Base-by-base conservation (phyloP, 1,140 invertebrate species). In the Diploscapter pachys region DNA sequence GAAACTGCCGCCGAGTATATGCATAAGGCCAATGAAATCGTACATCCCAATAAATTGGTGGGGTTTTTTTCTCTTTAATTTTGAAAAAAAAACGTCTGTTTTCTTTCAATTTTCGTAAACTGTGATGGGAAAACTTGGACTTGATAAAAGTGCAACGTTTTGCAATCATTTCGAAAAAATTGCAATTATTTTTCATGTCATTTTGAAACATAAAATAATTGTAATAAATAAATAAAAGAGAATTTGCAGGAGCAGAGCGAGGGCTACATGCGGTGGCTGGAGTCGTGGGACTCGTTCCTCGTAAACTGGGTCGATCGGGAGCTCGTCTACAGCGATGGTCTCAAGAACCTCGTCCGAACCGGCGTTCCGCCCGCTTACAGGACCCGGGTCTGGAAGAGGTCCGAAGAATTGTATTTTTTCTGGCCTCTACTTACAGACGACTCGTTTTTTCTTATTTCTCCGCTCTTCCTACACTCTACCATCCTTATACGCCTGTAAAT, bases 201-300 rank as follows among this genome's bases (percentile, higher is more conserved):
- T 31, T 31, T 31, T 31, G 31, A 31, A 31, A 31, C 1, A 31
- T 31, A 31, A 31, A 31, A 31, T 31, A 31, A 31, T 31, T 31
- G 31, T 31, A 31, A 31, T 31, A 31, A 31, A 31, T 31, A 31
- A 31, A 31, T 31, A 31, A 63, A 67, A 31, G 63, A 71, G 5
- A 6, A 49, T 76, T 57, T 80, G 72, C 76, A 78, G 77, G 79
- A 79, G 64, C 72, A 76, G 31, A 62, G 59, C 9, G 78, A 80
- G 62, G 72, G 79, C 50, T 79, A 80, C 53, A 74, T 79, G 74
- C 67, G 77, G 31, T 80, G 79, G 79, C 70, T 80, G 13, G 63
- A 73, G 55, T 71, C 67, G 13, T 80, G 79, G 79, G 79, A 80
- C 63, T 66, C 59, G 5, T 75, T 80, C 68, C 71, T 80, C 31